Percentiles rank a stretch among this genome's conserved stretches.
Conservation (phyloP, 2,113 vertebrate species). For the Drymodes brunneopygia region DNA sequence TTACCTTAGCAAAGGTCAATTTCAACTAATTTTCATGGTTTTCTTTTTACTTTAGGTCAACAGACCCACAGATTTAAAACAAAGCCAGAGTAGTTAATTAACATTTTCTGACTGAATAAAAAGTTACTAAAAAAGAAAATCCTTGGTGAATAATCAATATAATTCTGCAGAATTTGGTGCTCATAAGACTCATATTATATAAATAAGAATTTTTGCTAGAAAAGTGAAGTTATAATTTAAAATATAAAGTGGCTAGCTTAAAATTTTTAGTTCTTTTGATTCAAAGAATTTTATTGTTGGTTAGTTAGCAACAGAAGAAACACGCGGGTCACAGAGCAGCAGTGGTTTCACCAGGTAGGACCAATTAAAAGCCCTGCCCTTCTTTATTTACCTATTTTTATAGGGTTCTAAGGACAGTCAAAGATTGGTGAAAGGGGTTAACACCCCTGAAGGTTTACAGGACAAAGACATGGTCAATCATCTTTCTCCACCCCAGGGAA, state of each 20-base stretch:
- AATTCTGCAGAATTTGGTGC: not conserved
- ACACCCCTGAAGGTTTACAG: no score
- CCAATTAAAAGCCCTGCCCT: no score
- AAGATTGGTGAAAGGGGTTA: no score
- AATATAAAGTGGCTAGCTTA: not conserved
- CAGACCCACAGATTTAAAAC: not conserved
- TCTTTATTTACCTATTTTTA: no score
- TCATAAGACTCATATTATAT: not conserved
- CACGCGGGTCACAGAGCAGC: no score
- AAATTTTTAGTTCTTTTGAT: not conserved
- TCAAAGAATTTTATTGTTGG: not conserved
- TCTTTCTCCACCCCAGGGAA: no score
- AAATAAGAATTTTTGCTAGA: slow-evolving; percentile 25
- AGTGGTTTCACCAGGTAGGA: no score
- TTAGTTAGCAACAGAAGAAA: no score
- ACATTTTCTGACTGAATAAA: slow-evolving; percentile 1
- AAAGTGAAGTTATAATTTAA: not conserved
- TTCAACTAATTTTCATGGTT: not conserved
- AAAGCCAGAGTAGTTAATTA: not conserved
- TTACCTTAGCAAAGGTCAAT: not conserved
- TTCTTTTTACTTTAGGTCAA: not conserved
- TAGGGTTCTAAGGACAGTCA: no score
- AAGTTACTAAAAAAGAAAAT: not conserved
- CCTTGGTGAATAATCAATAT: not conserved
- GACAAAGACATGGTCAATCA: no score